Evolutionary conservation across 2,113 vertebrate genomes (phyloP), one percentile per base, ranked within the genome.

Genomic region (Pseudonaja textilis): DNA sequence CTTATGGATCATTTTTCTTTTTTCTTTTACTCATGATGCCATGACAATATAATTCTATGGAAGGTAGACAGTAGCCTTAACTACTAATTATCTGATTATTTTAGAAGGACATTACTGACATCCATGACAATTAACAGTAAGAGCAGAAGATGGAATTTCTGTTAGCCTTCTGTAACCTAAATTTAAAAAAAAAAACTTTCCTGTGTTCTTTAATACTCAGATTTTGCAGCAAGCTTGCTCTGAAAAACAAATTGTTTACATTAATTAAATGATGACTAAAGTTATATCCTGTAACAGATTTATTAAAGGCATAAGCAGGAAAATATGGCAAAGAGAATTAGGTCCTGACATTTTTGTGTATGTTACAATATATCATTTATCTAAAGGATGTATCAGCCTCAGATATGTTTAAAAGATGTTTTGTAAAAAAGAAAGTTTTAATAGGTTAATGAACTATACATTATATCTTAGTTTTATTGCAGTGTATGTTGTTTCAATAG

Each of bases 261-360:
- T 54, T 39, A 87, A 94, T 95, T 93, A 90, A 93, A 96, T 95
- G 95, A 96, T 97, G 96, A 96, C 96, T 96, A 92, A 91, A 88
- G 22, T 87, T 23, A 88, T 50, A 93, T 61, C 95, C 93, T 95
- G 95, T 96, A 91, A 95, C 45, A 94, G 94, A 96, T 96, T 97
- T 96, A 95, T 94, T 94, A 95, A 96, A 96, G 95, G 89, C 90
- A 56, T 0, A 95, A 93, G 56, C 39, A 91, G 93, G 91, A 61
- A 94, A 96, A 95, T 90, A 69, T 94, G 94, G 95, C 90, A 92
- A 89, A 96, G 94, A 81, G 91, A 94, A 97, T 97, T 97, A 96
- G 93, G 95, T 93, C 93, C 95, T 95, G 90, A 95, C 93, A 90
- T 92, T 85, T 95, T 95, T 95, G 50, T 6, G 1, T 81, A 81